A percentile compares a stretch with the other conserved stretches of the same genome.
phyloP scores from a whole-genome alignment of 1,140 invertebrate species.

The Radopholus similis region DNA sequence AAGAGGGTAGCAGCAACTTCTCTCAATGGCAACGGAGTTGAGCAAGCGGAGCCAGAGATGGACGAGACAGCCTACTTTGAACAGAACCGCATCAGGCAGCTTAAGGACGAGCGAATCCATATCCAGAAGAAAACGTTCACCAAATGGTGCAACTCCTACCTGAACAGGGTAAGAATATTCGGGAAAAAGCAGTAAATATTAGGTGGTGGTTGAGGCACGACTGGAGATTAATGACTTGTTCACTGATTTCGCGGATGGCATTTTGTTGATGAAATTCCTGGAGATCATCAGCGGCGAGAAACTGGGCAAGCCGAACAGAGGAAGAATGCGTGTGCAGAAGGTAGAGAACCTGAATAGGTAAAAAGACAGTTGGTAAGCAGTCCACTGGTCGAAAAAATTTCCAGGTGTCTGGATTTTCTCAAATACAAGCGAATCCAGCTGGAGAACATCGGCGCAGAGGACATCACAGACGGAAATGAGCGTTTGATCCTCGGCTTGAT shows the following conservation, averaged over 20 bases:
- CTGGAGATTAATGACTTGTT: conserved; percentile 97
- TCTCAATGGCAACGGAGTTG: background rate
- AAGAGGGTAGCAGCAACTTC: background rate
- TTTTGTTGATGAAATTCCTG: conserved; percentile 86
- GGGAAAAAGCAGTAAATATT: background rate
- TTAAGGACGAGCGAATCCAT: conserved; percentile 90
- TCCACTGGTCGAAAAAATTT: background rate
- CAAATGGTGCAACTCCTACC: conserved; percentile 99
- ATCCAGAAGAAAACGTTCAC: conserved; percentile 99
- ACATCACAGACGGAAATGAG: conserved; percentile 93
- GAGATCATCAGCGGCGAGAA: conserved; percentile 98
- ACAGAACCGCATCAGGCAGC: conserved; percentile 70
- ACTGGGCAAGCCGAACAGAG: conserved; percentile 90
- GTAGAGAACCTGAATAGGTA: conserved; percentile 91
- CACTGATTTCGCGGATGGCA: conserved; percentile 85
- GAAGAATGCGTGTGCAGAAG: conserved; percentile 94
- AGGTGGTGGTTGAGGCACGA: conserved; percentile 64
- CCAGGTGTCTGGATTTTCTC: conserved; percentile 87
- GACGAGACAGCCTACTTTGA: conserved; percentile 50
- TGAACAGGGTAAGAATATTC: conserved; percentile 76
- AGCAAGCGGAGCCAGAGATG: conserved; percentile 32
- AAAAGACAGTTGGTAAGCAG: background rate
- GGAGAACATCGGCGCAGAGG: conserved; percentile 97
- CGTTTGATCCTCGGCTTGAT: conserved; percentile 92
- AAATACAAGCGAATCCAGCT: conserved; percentile 70